Base-by-base conservation (phyloP, 1,140 invertebrate species). In the Sycobia sp. region DNA sequence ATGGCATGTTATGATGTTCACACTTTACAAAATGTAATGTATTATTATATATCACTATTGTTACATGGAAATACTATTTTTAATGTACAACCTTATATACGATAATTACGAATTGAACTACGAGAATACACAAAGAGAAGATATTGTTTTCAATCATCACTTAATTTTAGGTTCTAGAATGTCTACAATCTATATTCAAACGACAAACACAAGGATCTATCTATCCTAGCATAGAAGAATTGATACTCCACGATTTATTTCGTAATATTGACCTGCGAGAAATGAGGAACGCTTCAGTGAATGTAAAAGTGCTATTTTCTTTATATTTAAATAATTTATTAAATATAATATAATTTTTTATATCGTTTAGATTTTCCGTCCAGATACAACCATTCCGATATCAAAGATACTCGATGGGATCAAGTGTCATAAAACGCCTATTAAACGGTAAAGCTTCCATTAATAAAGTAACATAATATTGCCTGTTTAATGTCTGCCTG, bases 211-310 rank as follows among this genome's bases (percentile, higher is more conserved):
- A 51, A 34, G 41, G 83, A 76, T 85, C 73, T 66, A 82, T 81
- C 32, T 86, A 86, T 76, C 91, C 91, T 34, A 88, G 80, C 44
- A 81, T 94, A 13, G 89, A 92, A 76, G 91, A 94, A 75, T 82
- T 95, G 71, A 79, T 93, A 43, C 78, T 91, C 43, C 89, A 90
- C 69, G 92, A 94, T 74, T 84, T 94, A 55, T 95, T 95, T 75
- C 83, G 92, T 67, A 92, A 92, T 73, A 91, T 95, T 61, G 93
- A 95, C 80, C 84, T 95, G 41, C 84, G 93, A 54, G 92, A 95
- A 82, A 87, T 95, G 85, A 84, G 91, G 73, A 82, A 84, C 36
- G 81, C 83, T 56, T 84, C 85, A 10, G 77, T 85, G 38, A 84
- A 84, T 51, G 85, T 86, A 71, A 74, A 76, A 65, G n/a, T 55